Percentiles rank a stretch among this genome's conserved stretches.
These are phyloP conservation scores for Beris morrisii DNA, from an alignment of 2,888 invertebrate genomes.

Conservation along the genomic window DNA sequence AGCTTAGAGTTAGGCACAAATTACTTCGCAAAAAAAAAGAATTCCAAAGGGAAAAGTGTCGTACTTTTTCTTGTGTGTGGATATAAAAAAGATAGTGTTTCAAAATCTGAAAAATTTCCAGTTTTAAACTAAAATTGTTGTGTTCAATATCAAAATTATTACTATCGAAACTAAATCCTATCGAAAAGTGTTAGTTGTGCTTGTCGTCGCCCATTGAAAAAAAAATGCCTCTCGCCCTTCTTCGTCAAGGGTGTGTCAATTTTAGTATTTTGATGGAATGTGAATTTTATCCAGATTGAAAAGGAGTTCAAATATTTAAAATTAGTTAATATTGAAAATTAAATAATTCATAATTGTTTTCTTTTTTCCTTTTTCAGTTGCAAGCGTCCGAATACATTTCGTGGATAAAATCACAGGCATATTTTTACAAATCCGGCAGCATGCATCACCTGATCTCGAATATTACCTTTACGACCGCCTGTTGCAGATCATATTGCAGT, in stretches of 20 bases:
- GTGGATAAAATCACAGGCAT: slow-evolving; percentile 34
- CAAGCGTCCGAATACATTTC: slow-evolving; percentile 29
- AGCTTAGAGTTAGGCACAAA: no score
- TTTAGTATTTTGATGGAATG: slow-evolving; percentile 22
- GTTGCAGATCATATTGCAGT: slow-evolving; percentile 36
- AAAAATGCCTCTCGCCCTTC: slow-evolving; percentile 22
- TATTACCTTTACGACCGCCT: slow-evolving; percentile 37
- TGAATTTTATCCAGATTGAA: no score
- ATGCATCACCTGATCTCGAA: slow-evolving; percentile 34
- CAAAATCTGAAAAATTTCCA: no score
- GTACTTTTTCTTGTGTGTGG: no score
- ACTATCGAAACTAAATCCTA: background rate
- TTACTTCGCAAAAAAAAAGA: no score
- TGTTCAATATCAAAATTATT: background rate
- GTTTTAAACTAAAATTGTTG: no score
- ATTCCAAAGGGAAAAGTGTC: no score
- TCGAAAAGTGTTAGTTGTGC: background rate
- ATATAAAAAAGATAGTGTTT: no score
- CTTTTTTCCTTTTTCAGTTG: slow-evolving; percentile 26
- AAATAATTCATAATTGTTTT: background rate
- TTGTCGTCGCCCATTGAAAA: slow-evolving; percentile 26
- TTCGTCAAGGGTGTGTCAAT: slow-evolving; percentile 31
- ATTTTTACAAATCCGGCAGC: slow-evolving; percentile 33
- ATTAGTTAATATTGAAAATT: background rate
- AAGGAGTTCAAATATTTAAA: no score